Evolutionary conservation across 2,797 vertebrate genomes (phyloP).

Genomic region (Amblyraja radiata): DNA sequence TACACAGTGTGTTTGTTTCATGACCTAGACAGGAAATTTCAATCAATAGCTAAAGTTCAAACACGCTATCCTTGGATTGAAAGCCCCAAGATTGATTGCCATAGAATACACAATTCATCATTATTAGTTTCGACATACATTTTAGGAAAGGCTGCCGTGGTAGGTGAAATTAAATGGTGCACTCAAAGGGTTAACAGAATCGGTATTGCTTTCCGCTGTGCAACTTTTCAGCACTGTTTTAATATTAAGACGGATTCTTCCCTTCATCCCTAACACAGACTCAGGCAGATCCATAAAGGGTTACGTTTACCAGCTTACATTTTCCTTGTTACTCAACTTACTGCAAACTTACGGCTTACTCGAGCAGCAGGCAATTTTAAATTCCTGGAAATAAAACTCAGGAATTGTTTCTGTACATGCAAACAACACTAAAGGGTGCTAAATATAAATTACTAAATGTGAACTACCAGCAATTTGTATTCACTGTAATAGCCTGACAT

Average conservation of each 20-base stretch:
- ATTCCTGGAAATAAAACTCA: conserved; percentile 24
- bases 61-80: not conserved
- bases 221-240: not conserved
- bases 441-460: conserved; percentile 26
- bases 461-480: conserved; percentile 29
- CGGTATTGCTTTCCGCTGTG: not conserved
- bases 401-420: conserved; percentile 32
- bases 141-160: not conserved
- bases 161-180: not conserved
- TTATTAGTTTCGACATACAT: not conserved
- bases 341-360: not conserved
- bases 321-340: not conserved
- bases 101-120: not conserved
- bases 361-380: conserved; percentile 2
- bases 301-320: not conserved
- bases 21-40: not conserved
- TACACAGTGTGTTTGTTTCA: not conserved
- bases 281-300: not conserved
- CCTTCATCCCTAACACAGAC: not conserved
- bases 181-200: conserved; percentile 13
- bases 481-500: conserved; percentile 31
- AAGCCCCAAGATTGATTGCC: not conserved
- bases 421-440: conserved; percentile 31
- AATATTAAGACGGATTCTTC: not conserved
- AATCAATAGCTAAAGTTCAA: not conserved